Evolutionary conservation across 2,797 vertebrate species (phyloP).

Genomic region (Scleropages formosus): DNA sequence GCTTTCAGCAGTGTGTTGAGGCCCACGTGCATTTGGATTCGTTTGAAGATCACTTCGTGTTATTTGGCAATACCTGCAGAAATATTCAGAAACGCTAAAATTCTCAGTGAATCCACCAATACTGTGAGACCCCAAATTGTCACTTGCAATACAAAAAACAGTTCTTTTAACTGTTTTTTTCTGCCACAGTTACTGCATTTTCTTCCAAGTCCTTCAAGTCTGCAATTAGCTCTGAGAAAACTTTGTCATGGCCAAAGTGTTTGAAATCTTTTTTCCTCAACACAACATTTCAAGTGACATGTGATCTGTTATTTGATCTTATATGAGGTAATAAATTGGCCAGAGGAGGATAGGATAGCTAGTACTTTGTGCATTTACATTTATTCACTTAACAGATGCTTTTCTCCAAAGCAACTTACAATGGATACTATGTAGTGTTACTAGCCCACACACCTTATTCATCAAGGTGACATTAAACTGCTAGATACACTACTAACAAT

Average conservation of each 20-base stretch:
- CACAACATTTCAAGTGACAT: conserved; percentile 37
- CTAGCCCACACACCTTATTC: too few species aligned
- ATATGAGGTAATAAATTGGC: conserved; percentile 39
- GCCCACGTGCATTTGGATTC: conserved; percentile 33
- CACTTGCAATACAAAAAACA: too few species aligned
- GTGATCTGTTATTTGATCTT: conserved; percentile 36
- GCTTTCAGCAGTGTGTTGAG: conserved; percentile 24
- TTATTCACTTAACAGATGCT: too few species aligned
- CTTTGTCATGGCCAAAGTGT: conserved; percentile 36
- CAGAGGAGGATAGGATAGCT: conserved; percentile 32
- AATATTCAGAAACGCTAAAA: conserved; percentile 30
- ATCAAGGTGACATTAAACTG: too few species aligned
- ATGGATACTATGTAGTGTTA: too few species aligned
- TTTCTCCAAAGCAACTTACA: too few species aligned
- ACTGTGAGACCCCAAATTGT: too few species aligned
- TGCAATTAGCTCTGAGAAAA: conserved; percentile 38
- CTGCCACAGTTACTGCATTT: too few species aligned
- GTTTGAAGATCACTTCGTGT: conserved; percentile 30
- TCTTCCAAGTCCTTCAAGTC: too few species aligned
- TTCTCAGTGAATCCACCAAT: conserved; percentile 35
- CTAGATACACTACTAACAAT: too few species aligned
- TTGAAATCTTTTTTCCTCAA: conserved; percentile 41
- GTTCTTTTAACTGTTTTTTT: too few species aligned
- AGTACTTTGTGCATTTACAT: too few species aligned
- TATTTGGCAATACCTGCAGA: conserved; percentile 35